These are phyloP conservation scores for Axinella damicornis DNA, from an alignment of 37 sponge, comb jelly and placozoan species.

Conservation along the genomic window DNA sequence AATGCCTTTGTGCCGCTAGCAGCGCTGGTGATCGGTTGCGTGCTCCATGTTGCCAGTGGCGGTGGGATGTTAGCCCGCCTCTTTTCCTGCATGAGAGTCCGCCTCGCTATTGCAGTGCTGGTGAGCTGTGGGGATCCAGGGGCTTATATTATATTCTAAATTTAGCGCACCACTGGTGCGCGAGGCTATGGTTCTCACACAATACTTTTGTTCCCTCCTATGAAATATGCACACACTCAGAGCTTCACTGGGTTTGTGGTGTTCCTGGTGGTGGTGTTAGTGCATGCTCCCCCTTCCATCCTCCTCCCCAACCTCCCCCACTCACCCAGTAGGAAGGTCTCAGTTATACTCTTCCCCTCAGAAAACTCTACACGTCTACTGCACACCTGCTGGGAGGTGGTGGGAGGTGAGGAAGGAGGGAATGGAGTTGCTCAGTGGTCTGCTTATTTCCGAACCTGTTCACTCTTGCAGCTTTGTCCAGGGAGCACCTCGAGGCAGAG, in stretches of 20 bases:
- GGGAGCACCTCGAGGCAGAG: slow-evolving; percentile 2
- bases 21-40: not conserved
- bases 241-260: slow-evolving; percentile 10
- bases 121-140: not conserved
- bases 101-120: not conserved
- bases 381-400: not conserved
- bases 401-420: not conserved
- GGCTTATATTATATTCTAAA: not conserved
- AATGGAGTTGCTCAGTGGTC: not conserved
- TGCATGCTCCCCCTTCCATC: not conserved
- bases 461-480: not conserved
- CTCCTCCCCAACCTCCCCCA: slow-evolving; percentile 4
- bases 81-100: not conserved
- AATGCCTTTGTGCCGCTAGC: not conserved
- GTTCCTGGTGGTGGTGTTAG: not conserved
- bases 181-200: too few species aligned
- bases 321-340: not conserved
- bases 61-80: not conserved
- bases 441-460: not conserved
- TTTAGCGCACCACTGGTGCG: not conserved
- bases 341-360: not conserved
- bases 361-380: not conserved
- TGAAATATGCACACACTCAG: not conserved
- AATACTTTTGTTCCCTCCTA: too few species aligned
- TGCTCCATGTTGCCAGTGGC: too few species aligned